These are phyloP conservation scores for Leuciscus idus DNA, from an alignment of 2,113 vertebrate genomes.

Conservation along the genomic window DNA sequence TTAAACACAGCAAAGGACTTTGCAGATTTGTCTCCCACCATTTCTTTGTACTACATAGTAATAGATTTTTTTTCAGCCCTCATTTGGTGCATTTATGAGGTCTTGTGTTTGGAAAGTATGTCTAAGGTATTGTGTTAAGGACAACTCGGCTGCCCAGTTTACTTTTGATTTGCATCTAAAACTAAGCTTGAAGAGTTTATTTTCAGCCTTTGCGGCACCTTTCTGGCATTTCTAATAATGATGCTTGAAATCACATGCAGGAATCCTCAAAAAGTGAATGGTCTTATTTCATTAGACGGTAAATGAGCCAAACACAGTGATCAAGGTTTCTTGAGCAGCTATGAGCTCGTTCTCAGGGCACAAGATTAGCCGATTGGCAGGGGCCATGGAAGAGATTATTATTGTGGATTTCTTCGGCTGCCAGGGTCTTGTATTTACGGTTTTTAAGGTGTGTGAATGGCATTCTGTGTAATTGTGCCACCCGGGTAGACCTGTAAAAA, in stretches of 20 bases:
- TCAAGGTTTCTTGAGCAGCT: constrained; percentile 38
- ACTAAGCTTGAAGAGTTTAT: neutral
- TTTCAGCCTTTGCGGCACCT: neutral
- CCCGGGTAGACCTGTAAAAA: constrained; percentile 38
- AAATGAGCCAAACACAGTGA: constrained; percentile 15
- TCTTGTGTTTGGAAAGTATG: constrained; percentile 29
- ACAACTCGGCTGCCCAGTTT: constrained; percentile 1
- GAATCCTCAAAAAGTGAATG: constrained; percentile 13
- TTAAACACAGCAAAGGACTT: constrained; percentile 16
- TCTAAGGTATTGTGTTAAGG: constrained; percentile 8
- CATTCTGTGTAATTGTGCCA: constrained; percentile 52
- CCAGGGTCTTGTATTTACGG: constrained; percentile 30
- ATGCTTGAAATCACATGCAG: constrained; percentile 3
- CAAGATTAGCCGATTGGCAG: constrained; percentile 38
- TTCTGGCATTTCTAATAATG: constrained; percentile 26
- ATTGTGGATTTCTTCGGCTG: constrained; percentile 22
- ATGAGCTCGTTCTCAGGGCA: constrained; percentile 31
- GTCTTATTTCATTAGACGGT: neutral
- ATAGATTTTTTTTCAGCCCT: constrained; percentile 3
- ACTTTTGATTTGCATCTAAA: neutral
- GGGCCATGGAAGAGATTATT: constrained; percentile 25
- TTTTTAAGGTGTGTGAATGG: constrained; percentile 51
- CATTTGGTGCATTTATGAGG: constrained; percentile 28
- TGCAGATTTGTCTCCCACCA: constrained; percentile 40
- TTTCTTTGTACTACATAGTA: neutral